Percentiles rank a stretch among this genome's conserved stretches.
Evolutionary conservation across 2,888 invertebrate species (phyloP).

Genomic region (Tenthredo notha): DNA sequence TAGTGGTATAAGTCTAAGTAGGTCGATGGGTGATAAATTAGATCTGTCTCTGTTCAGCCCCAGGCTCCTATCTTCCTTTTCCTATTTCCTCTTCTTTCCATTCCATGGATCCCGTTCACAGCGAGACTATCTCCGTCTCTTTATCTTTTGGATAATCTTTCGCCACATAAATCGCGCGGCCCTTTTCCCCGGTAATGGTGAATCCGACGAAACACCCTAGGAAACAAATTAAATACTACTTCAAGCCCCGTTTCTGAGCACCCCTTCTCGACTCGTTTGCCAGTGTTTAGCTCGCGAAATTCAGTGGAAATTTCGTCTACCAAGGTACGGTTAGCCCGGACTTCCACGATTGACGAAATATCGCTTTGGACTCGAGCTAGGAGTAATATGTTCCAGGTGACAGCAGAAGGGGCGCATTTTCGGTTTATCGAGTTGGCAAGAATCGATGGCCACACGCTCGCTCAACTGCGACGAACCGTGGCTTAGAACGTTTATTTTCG

Average conservation of each 20-base stretch:
- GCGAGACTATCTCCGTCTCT: constrained; percentile 64
- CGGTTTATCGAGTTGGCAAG: constrained; percentile 39
- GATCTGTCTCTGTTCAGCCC: constrained; percentile 59
- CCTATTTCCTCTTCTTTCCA: constrained; percentile 40
- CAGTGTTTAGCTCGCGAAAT: constrained; percentile 30
- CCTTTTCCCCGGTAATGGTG: constrained; percentile 67
- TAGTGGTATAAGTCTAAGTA: constrained; percentile 61
- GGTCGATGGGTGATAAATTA: constrained; percentile 72
- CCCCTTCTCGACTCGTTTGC: not conserved
- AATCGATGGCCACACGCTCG: constrained; percentile 32
- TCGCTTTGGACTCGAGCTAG: constrained; percentile 1
- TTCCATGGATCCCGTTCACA: constrained; percentile 12
- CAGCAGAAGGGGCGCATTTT: constrained; percentile 12
- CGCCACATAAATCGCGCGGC: constrained; percentile 66
- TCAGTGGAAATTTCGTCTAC: constrained; percentile 28
- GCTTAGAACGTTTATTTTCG: constrained; percentile 16
- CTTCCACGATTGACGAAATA: constrained; percentile 40
- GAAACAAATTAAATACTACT: constrained; percentile 68
- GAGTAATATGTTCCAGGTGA: constrained; percentile 47
- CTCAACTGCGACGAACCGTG: constrained; percentile 22
- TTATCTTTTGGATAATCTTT: constrained; percentile 70
- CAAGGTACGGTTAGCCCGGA: not conserved
- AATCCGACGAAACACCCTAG: constrained; percentile 62
- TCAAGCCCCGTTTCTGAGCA: not conserved
- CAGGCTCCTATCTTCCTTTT: constrained; percentile 33